Base-by-base conservation (phyloP, 2,797 vertebrate genomes). In the Bufotes viridis region DNA sequence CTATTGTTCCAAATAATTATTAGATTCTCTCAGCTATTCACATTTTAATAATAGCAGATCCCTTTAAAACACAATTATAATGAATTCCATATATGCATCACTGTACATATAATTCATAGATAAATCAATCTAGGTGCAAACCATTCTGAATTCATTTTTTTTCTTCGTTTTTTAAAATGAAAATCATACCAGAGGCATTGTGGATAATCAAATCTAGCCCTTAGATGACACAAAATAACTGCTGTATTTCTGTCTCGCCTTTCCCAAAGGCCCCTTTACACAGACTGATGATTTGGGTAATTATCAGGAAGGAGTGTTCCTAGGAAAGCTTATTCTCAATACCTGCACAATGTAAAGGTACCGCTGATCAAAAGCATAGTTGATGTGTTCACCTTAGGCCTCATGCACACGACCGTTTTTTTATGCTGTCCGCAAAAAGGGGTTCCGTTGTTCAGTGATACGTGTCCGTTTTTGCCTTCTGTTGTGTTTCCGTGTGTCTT, bases 1-100 rank as follows among this genome's bases (percentile, higher is more conserved):
- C 63, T 81, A 65, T 82, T 87, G 79, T 63, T 82, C n/a, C n/a
- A 65, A 60, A 51, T 63, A 81, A 82, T 63, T 22, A 65, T 85
- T 51, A 18, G 42, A 51, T 65, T 78, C 67, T 65, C 72, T 67
- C 4, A 26, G 22, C 15, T 51, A 78, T 85, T 75, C 42, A 15
- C 42, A 60, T 61, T 76, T 67, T 85, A 78, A 51, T 63, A 78
- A 60, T 24, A 63, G 14, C 17, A 78, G 57, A 65, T 26, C 42
- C n/a, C 15, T 24, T 51, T 34, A 85, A 76, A 53, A 81, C 60
- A 60, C 8, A 81, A 11, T 61, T 61, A 9, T 81, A 81, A 81
- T 81, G 57, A 61, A 15, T 81, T 81, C 78, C 78, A 81, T 81
- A 80, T 80, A 81, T 81, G 3, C 17, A 61, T 81, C 9, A 63